Conservation (phyloP, 2,888 invertebrate genomes). For the Brenthis ino region DNA sequence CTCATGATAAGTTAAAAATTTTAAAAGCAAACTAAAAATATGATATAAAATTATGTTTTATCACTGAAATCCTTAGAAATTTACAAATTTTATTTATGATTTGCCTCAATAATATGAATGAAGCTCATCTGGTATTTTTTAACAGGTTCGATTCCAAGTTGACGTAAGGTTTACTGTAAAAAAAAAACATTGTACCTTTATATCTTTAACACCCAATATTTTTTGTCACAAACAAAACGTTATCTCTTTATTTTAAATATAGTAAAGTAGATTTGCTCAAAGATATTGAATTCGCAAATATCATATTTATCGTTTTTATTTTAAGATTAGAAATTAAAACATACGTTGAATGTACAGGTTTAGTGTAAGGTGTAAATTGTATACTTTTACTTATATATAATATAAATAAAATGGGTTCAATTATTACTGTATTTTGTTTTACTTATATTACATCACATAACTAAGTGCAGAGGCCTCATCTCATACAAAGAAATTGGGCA, state of each 20-base stretch:
- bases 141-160: no score
- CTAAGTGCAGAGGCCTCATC: no score
- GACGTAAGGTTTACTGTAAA: background rate
- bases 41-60: no score
- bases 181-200: background rate
- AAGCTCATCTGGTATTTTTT: no score
- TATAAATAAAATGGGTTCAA: slow-evolving; percentile 19
- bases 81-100: no score
- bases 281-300: background rate
- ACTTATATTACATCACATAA: background rate
- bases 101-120: no score
- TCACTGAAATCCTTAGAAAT: no score
- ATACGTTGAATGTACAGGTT: slow-evolving; percentile 16
- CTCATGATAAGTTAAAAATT: no score
- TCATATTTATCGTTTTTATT: slow-evolving; percentile 9
- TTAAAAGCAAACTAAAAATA: no score
- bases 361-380: slow-evolving; percentile 23
- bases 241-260: slow-evolving; percentile 12
- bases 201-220: background rate
- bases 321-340: slow-evolving; percentile 8
- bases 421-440: slow-evolving; percentile 4
- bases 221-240: slow-evolving; percentile 3
- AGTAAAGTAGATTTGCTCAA: slow-evolving; percentile 3
- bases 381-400: slow-evolving; percentile 8
- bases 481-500: no score